These are phyloP conservation scores for Sphinx pinastri DNA, from an alignment of 2,888 invertebrate species.

Conservation along the genomic window DNA sequence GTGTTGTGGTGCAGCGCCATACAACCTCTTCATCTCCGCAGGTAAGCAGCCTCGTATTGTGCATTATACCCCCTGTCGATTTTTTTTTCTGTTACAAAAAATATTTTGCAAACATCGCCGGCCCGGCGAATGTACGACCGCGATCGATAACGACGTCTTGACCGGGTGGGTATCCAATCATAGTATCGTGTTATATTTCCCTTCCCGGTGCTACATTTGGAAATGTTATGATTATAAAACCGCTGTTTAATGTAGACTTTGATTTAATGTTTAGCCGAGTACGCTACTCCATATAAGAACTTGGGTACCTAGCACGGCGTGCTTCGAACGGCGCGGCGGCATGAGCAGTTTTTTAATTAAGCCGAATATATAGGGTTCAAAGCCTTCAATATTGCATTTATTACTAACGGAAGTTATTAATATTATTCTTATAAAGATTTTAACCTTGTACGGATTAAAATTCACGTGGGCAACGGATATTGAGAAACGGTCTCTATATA, in stretches of 20 bases:
- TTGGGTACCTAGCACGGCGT: neutral
- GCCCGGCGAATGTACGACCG: slow-evolving; percentile 61
- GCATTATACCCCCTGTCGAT: slow-evolving; percentile 33
- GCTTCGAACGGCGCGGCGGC: neutral
- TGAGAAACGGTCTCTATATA: slow-evolving; percentile 3
- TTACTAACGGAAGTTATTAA: neutral
- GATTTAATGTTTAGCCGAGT: neutral
- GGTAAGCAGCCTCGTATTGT: slow-evolving; percentile 55
- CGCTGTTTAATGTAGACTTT: neutral
- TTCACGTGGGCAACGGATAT: slow-evolving; percentile 16
- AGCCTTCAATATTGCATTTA: slow-evolving; percentile 4
- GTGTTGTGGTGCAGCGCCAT: slow-evolving; percentile 71
- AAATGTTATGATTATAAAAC: slow-evolving; percentile 2
- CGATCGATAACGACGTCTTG: slow-evolving; percentile 81
- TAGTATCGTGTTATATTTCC: slow-evolving; percentile 56
- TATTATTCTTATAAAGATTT: neutral
- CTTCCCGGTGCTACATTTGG: slow-evolving; percentile 41
- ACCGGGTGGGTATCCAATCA: slow-evolving; percentile 55
- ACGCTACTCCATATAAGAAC: neutral
- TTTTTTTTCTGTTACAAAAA: slow-evolving; percentile 62
- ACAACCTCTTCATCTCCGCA: slow-evolving; percentile 58
- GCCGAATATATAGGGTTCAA: slow-evolving; percentile 20
- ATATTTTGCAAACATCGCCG: slow-evolving; percentile 55
- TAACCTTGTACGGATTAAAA: slow-evolving; percentile 9
- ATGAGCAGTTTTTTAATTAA: slow-evolving; percentile 15